Conservation (phyloP, 2,113 vertebrate genomes). For the Corydoras sp. region DNA sequence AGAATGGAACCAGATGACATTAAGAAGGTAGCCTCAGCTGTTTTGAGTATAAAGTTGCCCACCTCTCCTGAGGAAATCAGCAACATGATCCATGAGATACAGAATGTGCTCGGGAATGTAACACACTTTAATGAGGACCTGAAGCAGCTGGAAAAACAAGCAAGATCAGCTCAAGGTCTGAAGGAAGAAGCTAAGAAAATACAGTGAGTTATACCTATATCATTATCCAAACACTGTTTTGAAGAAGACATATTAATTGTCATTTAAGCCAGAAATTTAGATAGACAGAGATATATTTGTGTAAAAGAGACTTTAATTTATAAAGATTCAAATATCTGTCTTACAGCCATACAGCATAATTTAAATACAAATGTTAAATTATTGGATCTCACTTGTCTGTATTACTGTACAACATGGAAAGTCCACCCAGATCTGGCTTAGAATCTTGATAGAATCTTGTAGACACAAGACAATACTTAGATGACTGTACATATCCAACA, state of each 20-base stretch:
- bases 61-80: conserved; percentile 59
- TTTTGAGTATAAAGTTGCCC: conserved; percentile 70
- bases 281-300: conserved; percentile 37
- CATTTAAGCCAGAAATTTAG: conserved; percentile 65
- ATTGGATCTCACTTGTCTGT: too few species aligned
- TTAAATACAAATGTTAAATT: too few species aligned
- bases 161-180: conserved; percentile 51
- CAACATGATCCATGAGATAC: conserved; percentile 63
- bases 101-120: conserved; percentile 49
- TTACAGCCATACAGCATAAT: too few species aligned
- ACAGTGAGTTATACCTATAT: conserved; percentile 50
- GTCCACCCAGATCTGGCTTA: too few species aligned
- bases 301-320: too few species aligned
- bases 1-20: conserved; percentile 69
- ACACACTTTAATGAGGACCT: conserved; percentile 51
- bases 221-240: neutral
- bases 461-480: too few species aligned
- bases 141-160: conserved; percentile 49
- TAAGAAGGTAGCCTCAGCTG: conserved; percentile 68
- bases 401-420: too few species aligned
- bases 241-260: conserved; percentile 11
- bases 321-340: too few species aligned
- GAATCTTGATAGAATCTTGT: too few species aligned
- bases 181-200: conserved; percentile 57
- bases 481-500: too few species aligned